Evolutionary conservation across 2,888 invertebrate genomes (phyloP).

Genomic region (Fragum whitleyi): DNA sequence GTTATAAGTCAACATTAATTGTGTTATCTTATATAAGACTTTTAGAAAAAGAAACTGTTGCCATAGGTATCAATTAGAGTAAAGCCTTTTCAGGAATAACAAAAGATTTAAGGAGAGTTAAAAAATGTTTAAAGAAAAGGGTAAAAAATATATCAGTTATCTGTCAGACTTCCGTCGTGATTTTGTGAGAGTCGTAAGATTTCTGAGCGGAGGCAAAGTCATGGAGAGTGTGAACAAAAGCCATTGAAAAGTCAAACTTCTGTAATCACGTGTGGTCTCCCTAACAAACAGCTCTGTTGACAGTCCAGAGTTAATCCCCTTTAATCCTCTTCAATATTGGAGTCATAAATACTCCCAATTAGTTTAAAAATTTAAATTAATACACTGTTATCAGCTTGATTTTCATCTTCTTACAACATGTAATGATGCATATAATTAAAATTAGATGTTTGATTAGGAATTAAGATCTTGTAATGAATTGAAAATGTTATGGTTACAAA

Average conservation of each 20-base stretch:
- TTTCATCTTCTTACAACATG: background rate
- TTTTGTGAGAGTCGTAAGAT: constrained; percentile 17
- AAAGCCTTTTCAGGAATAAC: too few relatives aligned
- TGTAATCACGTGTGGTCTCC: constrained; percentile 54
- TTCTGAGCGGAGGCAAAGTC: constrained; percentile 7
- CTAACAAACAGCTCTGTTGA: constrained; percentile 49
- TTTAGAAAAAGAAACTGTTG: too few relatives aligned
- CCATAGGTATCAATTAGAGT: too few relatives aligned
- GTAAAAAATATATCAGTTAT: background rate
- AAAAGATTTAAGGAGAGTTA: constrained; percentile 94
- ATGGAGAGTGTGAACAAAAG: constrained; percentile 35
- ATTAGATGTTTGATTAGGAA: background rate
- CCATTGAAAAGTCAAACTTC: constrained; percentile 41
- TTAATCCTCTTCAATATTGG: constrained; percentile 33
- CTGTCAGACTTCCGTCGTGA: constrained; percentile 4
- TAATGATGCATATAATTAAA: constrained; percentile 13
- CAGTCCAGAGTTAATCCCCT: constrained; percentile 32
- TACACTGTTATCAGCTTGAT: constrained; percentile 12
- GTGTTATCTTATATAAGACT: too few relatives aligned
- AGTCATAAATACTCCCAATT: constrained; percentile 46
- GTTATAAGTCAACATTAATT: too few relatives aligned
- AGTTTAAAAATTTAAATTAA: constrained; percentile 25
- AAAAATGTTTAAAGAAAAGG: constrained; percentile 93
- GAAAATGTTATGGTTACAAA: too few relatives aligned
- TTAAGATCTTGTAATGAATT: background rate